Base-by-base conservation (phyloP, 2,888 invertebrate species). In the Azorinus chamasolen region DNA sequence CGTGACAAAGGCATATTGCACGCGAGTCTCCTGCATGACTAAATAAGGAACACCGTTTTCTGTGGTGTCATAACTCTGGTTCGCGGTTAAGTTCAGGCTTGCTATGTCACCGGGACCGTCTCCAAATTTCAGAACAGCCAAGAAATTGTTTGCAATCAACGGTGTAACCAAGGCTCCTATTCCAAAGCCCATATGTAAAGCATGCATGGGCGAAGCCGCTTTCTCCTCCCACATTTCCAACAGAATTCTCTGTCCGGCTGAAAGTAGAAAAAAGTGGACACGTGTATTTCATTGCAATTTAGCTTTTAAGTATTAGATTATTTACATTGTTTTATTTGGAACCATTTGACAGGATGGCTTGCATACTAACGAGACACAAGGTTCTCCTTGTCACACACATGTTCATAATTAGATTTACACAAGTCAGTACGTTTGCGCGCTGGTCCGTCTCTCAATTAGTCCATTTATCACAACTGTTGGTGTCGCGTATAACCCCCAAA, bases 121-220 rank as follows among this genome's bases (percentile, higher is more conserved):
- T 22, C 39, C 58, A 32, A 71, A 79, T 16, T 63, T 45, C 22
- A 79, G 41, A 14, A 68, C 71, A 12, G 81, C 76, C 14, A 88
- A 74, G 62, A 86, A 88, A 1, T 85, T 85, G 54, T 73, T 74
- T 2, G 81, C 84, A 14, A 88, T 66, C 6, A 83, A 62, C 0
- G 87, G 87, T 1, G 71, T 76, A n/a, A 83, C 48, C 1, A 87
- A 27, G n/a, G 87, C 85, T 4, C 88, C 88, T 10, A 88, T 51
- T 2, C 87, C 87, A 51, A 83, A 88, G 12, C 87, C 87, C 59
- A 85, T 85, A 55, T 88, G 87, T 22, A 86, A 57, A 12, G 81
- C 71, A 57, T 88, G 84, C 71, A 87, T 78, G 5, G 88, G 87
- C 10, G 83, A 58, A 4, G 87, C 76, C 1, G 85, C 73, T 14